Conservation (phyloP, 2,888 invertebrate species). For the Meganola albula region DNA sequence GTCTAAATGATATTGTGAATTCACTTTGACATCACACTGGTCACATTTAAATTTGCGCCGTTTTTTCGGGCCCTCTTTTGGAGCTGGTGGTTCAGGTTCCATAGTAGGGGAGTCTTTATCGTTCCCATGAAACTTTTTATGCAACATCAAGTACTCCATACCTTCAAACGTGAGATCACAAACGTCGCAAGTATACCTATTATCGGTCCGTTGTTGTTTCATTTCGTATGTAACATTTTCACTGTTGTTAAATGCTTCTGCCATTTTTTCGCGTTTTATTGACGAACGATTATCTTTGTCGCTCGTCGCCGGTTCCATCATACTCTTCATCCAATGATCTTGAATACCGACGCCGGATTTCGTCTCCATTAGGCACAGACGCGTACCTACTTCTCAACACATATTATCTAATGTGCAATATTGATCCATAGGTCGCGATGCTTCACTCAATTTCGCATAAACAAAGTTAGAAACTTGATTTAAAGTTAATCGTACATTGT, state of each 20-base stretch:
- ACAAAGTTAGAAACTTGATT: conserved; percentile 12
- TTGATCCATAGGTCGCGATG: conserved; percentile 54
- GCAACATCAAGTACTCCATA: conserved; percentile 63
- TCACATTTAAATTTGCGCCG: conserved; percentile 68
- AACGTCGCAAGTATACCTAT: conserved; percentile 60
- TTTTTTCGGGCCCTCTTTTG: conserved; percentile 60
- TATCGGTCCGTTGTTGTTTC: conserved; percentile 49
- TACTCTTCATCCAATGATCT: conserved; percentile 72
- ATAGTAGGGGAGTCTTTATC: conserved; percentile 59
- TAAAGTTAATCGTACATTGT: conserved; percentile 59
- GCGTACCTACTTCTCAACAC: conserved; percentile 48
- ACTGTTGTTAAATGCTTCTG: conserved; percentile 57
- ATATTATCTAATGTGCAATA: conserved; percentile 42
- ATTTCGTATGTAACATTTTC: conserved; percentile 56
- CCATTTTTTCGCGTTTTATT: conserved; percentile 71
- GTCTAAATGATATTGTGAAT: conserved; percentile 68
- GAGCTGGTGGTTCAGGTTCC: conserved; percentile 41
- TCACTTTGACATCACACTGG: conserved; percentile 69
- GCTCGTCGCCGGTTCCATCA: conserved; percentile 68
- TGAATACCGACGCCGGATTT: conserved; percentile 62
- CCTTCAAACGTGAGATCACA: conserved; percentile 68
- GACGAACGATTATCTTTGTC: conserved; percentile 56
- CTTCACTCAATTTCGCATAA: conserved; percentile 37
- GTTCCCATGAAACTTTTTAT: conserved; percentile 69
- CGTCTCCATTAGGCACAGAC: conserved; percentile 53